Conservation (phyloP, 2,113 vertebrate species). For the Salvelinus alpinus region DNA sequence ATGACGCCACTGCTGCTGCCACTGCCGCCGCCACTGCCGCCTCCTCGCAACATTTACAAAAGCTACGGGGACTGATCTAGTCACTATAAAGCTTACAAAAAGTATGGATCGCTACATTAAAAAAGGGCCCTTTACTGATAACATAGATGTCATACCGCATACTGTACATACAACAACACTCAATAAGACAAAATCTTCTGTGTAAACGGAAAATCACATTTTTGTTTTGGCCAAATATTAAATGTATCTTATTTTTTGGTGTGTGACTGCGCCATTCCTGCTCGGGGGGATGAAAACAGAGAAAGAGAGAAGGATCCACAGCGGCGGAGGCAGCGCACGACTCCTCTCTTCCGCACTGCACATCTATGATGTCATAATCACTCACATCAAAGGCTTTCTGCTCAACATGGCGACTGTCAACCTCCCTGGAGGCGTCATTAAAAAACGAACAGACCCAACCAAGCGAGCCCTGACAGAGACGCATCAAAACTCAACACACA, state of each 20-base stretch:
- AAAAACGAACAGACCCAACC: constrained; percentile 73
- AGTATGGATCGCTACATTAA: background rate
- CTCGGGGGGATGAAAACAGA: background rate
- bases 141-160: background rate
- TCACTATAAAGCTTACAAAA: background rate
- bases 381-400: constrained; percentile 76
- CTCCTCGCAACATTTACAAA: constrained; percentile 39
- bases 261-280: background rate
- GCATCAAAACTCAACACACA: constrained; percentile 54
- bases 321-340: constrained; percentile 42
- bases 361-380: constrained; percentile 82
- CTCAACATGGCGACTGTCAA: constrained; percentile 77
- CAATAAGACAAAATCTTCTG: constrained; percentile 43
- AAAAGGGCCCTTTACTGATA: background rate
- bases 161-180: background rate
- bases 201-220: constrained; percentile 56
- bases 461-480: constrained; percentile 71
- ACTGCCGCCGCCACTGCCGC: no score
- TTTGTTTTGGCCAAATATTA: constrained; percentile 67
- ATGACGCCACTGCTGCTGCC: no score
- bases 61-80: background rate
- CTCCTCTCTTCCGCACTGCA: constrained; percentile 70
- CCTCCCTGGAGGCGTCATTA: constrained; percentile 82
- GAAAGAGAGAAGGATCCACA: constrained; percentile 37
- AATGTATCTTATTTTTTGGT: background rate